Evolutionary conservation across 2,888 invertebrate species (phyloP), one percentile per base, ranked within the genome.

Genomic region (Bhutanitis thaidina): DNA sequence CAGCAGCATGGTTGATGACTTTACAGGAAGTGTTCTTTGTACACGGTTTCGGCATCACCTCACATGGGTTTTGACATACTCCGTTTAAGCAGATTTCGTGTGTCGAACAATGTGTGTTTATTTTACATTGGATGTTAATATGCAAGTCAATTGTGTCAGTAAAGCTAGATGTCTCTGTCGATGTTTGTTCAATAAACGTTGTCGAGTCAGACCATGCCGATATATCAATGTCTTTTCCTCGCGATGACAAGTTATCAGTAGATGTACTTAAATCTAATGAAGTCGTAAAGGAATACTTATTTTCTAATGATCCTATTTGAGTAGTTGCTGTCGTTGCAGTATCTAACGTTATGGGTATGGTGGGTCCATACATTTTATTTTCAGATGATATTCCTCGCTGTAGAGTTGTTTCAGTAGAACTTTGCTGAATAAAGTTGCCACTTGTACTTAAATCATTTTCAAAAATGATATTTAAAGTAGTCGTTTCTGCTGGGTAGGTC

Each of bases 51-150:
- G 66, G 74, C 69, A 69, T 64, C 65, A 67, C 73, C 69, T 82
- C 71, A 80, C 94, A 94, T 64, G 92, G 91, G 75, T 92, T 91
- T 80, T 91, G 86, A 80, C 93, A 94, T 75, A 87, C 81, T 83
- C 91, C 91, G 66, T 86, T 86, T 64, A 91, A 79, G 80, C 94
- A 94, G 67, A 90, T 90, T 78, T 93, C 92, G 67, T 90, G 86
- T 67, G 84, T 83, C 59, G 90, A 80, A 77, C 94, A 94, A 71
- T 94, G 92, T 61, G 78, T 78, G 77, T 94, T 91, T 67, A 80
- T 81, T 67, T 87, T 88, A 88, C 94, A 94, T 68, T 79, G 67
- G 59, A 62, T 69, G 66, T 80, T 82, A 77, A 65, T 64, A 55
- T 64, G 56, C 48, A 59, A 53, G 66, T 80, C 79, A 57, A 58